A percentile compares a stretch with the other conserved stretches of the same genome.
These are phyloP conservation scores for Colossoma macropomum DNA, from an alignment of 2,113 vertebrate genomes.

Conservation along the genomic window DNA sequence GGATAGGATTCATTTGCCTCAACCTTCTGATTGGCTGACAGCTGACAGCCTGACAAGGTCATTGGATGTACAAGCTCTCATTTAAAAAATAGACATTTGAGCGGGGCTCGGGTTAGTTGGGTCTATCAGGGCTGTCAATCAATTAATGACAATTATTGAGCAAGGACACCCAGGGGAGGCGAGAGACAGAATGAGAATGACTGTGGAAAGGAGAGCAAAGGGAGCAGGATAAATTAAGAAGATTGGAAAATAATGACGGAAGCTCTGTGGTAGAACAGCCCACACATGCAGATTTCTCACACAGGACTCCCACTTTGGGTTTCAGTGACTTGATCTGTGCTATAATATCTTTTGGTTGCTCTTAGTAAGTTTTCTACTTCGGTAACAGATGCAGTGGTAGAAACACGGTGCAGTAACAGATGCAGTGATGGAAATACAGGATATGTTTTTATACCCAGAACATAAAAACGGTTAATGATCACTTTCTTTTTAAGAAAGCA, in stretches of 20 bases:
- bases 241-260: constrained; percentile 81
- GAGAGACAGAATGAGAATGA: constrained; percentile 90
- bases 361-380: constrained; percentile 4
- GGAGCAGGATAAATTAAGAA: constrained; percentile 81
- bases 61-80: constrained; percentile 96
- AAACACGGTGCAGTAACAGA: too few species aligned
- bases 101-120: constrained; percentile 94
- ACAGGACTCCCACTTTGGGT: constrained; percentile 34
- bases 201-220: constrained; percentile 83
- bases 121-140: constrained; percentile 99
- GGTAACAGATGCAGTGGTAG: constrained; percentile 15
- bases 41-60: constrained; percentile 96
- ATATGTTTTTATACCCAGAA: background rate
- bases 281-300: constrained; percentile 75
- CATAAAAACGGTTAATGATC: background rate
- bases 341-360: background rate
- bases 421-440: background rate
- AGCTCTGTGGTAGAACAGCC: constrained; percentile 73
- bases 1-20: constrained; percentile 68
- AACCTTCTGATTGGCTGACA: constrained; percentile 78
- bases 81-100: constrained; percentile 93
- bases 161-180: constrained; percentile 88
- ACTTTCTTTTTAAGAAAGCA: constrained; percentile 1
- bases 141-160: constrained; percentile 99
- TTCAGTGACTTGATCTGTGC: constrained; percentile 1